Conservation (phyloP, 2,888 invertebrate genomes). For the Noctua janthina region DNA sequence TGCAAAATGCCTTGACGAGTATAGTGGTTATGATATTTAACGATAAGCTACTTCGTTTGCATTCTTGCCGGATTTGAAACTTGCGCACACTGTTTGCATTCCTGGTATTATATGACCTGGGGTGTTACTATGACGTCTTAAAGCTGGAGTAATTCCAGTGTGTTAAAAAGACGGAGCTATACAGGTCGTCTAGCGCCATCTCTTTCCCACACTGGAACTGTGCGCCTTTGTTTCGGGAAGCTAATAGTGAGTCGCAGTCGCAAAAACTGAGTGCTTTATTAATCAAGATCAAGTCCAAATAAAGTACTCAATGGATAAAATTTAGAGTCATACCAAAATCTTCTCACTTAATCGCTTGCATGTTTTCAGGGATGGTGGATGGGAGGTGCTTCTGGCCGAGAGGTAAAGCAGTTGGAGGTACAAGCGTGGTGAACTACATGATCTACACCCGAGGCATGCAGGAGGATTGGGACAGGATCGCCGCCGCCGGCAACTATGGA, state of each 20-base stretch:
- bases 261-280: neutral
- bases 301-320: neutral
- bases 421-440: constrained; percentile 90
- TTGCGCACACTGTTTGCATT: neutral
- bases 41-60: neutral
- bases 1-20: neutral
- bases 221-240: neutral
- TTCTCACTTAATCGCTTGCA: neutral
- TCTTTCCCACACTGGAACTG: neutral
- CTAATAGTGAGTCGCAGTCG: neutral
- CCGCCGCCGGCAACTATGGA: constrained; percentile 91
- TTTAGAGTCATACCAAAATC: constrained; percentile 24
- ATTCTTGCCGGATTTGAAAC: constrained; percentile 18
- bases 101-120: neutral
- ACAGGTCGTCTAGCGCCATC: too few relatives aligned
- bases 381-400: constrained; percentile 87
- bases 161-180: too few relatives aligned
- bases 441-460: constrained; percentile 92
- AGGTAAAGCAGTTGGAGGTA: constrained; percentile 88
- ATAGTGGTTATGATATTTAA: constrained; percentile 1
- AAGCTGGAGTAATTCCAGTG: too few relatives aligned
- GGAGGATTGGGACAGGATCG: constrained; percentile 92
- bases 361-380: constrained; percentile 80
- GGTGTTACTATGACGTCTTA: too few relatives aligned
- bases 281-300: neutral